Percentiles rank a stretch among this genome's conserved stretches.
Conservation (phyloP, 64 coral and sea anemone species). For the Stichodactyla helianthus region DNA sequence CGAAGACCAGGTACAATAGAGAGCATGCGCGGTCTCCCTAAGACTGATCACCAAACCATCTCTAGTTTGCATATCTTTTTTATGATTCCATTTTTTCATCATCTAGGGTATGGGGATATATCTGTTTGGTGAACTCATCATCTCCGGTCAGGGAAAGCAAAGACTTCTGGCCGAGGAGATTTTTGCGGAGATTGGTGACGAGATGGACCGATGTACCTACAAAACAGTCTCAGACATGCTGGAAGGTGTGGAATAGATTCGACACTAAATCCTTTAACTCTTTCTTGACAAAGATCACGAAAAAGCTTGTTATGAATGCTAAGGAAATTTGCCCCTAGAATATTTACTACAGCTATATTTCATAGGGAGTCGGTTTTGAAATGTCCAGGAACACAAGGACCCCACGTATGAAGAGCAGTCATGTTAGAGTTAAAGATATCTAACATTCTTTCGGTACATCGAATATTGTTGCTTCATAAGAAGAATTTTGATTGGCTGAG, state of each 20-base stretch:
- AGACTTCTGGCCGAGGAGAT: constrained; percentile 73
- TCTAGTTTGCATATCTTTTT: background rate
- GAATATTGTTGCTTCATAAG: too few relatives aligned
- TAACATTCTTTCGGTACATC: too few relatives aligned
- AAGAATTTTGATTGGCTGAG: too few relatives aligned
- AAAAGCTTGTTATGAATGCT: background rate
- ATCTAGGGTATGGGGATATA: constrained; percentile 95
- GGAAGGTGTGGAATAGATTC: constrained; percentile 56
- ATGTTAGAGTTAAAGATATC: too few relatives aligned
- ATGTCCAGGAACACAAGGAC: background rate
- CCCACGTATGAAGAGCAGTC: background rate
- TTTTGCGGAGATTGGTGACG: constrained; percentile 65
- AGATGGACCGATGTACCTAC: constrained; percentile 93
- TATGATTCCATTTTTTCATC: background rate
- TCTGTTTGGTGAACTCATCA: constrained; percentile 91
- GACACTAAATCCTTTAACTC: too few relatives aligned
- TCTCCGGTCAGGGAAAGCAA: constrained; percentile 78
- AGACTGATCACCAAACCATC: background rate
- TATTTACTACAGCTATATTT: background rate
- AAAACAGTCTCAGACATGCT: constrained; percentile 87
- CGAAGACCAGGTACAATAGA: constrained; percentile 74
- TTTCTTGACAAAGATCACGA: too few relatives aligned
- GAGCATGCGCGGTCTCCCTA: background rate
- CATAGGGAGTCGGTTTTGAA: background rate
- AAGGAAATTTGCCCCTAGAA: background rate